Evolutionary conservation across 2,797 vertebrate genomes (phyloP), one percentile per base, ranked within the genome.

Genomic region (Oreortyx pictus): DNA sequence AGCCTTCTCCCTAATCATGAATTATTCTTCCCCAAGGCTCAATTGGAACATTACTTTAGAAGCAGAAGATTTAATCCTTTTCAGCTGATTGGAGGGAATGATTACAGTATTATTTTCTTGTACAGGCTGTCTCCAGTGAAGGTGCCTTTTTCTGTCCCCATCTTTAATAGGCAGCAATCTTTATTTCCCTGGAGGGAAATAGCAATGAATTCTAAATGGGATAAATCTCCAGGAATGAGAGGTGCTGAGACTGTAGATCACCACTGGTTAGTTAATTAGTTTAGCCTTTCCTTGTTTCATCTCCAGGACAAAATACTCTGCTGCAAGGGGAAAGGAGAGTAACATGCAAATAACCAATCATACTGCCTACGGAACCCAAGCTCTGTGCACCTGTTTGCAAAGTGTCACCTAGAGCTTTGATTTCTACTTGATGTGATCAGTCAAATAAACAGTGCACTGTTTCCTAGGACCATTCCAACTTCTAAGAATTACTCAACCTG

Each of bases 21-120:
- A 98, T 98, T 98, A 98, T 98, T 98, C 98, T 98, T 98, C 98
- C 98, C 98, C 96, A 98, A 98, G 98, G 98, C 97, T 98, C 98
- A 98, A 97, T 98, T 97, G 97, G 97, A 98, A 98, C 98, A 98
- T 98, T 98, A 98, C 98, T 98, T 98, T 97, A 98, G 98, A 98
- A 98, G 98, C 97, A 98, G 97, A 98, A 98, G 98, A 98, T 98
- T 98, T 98, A 98, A 98, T 98, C 97, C 98, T 98, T 98, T 98
- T 98, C 98, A 98, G 98, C 97, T 98, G 98, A 98, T 98, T 98
- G 98, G 98, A 98, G 98, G 98, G 98, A 98, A 98, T 98, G 98
- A 98, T 98, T 98, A 98, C 97, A 98, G 98, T 98, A 98, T 98
- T 98, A 98, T 98, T 98, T 98, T 98, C 98, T 97, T 97, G 97